Evolutionary conservation across 1,140 invertebrate species (phyloP), one percentile per base, ranked within the genome.

Genomic region (Pteromalus puparum): DNA sequence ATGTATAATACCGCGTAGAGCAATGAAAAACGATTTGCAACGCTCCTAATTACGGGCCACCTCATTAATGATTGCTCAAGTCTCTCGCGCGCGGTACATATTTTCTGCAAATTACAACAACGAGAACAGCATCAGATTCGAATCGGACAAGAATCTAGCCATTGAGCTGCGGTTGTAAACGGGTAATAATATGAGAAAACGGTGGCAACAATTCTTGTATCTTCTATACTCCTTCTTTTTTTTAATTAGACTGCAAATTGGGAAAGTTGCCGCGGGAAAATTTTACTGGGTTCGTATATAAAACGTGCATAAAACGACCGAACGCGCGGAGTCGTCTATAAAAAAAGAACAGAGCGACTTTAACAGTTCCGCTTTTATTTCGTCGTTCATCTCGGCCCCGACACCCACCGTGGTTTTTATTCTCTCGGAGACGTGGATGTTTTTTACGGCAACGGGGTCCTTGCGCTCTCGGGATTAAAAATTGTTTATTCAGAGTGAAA

Each of bases 301-400:
- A 53, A 18, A 53, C 1, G 48, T 2, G 48, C 48, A 53, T n/a
- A n/a, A 61, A 61, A 61, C 53, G 38, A 42, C 38, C 38, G 10
- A 42, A 34, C 34, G 34, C 48, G 48, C 2, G 48, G n/a, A 15
- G 48, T 5, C 34, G 13, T 15, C 72, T n/a, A 38, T 38, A 21
- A 74, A 74, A 74, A 74, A 74, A 34, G 12, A 24, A 21, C 15
- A 65, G 0, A 65, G 10, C 72, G 2, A 74, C 6, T 76, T 26
- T 76, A 48, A 46, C 42, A 46, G 74, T 46, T 30, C 21, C 21
- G 18, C n/a, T 76, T 5, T 76, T 76, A 76, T 76, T 46, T 48
- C 74, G 74, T 76, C 73, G 73, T 75, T 75, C 38, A 75, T 75
- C 73, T 75, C 73, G 15, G 9, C 15, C 30, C 7, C n/a, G 34